phyloP scores from a whole-genome alignment of 2,888 invertebrate genomes.

The Conistra vaccinii region DNA sequence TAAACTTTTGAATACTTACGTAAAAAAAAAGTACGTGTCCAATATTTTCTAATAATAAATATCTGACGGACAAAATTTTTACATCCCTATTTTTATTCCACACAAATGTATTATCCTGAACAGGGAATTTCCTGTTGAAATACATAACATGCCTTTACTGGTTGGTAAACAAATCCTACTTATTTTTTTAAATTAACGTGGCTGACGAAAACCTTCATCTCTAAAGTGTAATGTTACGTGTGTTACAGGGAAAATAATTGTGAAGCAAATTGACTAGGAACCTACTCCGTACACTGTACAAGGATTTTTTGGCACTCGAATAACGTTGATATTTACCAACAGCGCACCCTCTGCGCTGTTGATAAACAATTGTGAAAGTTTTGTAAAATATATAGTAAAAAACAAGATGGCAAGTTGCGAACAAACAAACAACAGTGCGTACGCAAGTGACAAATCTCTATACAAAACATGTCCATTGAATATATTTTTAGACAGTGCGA shows the following conservation, averaged over 20 bases:
- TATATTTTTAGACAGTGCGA: no score
- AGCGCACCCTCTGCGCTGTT: no score
- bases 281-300: not conserved
- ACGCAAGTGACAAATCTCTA: no score
- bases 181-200: not conserved
- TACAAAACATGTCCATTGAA: no score
- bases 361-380: no score
- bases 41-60: no score
- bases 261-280: not conserved
- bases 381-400: not conserved
- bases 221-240: not conserved
- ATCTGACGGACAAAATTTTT: no score
- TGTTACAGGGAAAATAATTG: constrained; percentile 1
- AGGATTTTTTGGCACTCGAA: not conserved
- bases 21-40: no score
- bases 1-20: no score
- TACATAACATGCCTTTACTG: not conserved
- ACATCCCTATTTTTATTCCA: not conserved
- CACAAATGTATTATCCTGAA: constrained; percentile 3
- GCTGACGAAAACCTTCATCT: not conserved
- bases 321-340: not conserved
- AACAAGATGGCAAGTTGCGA: not conserved
- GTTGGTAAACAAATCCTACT: not conserved
- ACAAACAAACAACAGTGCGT: no score
- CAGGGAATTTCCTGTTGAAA: not conserved